Evolutionary conservation across 2,113 vertebrate genomes (phyloP), one percentile per base, ranked within the genome.

Genomic region (Lampris incognitus): DNA sequence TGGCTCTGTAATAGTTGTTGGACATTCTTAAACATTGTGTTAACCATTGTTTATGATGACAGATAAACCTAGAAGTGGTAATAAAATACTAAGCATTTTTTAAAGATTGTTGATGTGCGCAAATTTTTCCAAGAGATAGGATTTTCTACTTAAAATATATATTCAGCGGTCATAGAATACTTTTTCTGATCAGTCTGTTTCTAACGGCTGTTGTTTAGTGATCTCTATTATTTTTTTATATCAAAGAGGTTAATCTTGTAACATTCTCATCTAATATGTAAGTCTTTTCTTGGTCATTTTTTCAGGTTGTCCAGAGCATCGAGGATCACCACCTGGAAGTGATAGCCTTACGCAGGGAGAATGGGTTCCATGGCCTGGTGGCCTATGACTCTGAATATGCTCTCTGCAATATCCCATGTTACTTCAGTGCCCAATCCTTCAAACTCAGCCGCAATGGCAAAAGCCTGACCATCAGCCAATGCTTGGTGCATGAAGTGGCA

Each of bases 311-410:
- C 73, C 97, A 98, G 94, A 98, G 95, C 94, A 94, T 97, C 61
- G 96, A 98, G 88, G 97, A 98, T 93, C 97, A 98, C 90, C 97
- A 98, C 92, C 96, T 97, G 92, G 97, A 98, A 95, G 97, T 98
- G 92, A 97, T 98, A 77, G 93, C 94, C 89, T 96, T 98, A 91
- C 98, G 95, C 93, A 92, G 95, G 93, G 96, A 98, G 90, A 96
- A 96, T 10, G 96, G 96, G 75, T 97, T 98, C 94, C 97, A 98
- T 59, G 97, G 97, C 85, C 91, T 99, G 91, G 94, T 98, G 73
- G 97, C 97, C 0, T 97, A 97, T 62, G 97, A 98, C 93, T 98
- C 97, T 0, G 97, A 99, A 91, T 98, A 98, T 62, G 97, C 97
- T 5, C 93, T 98, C 92, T 97, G 95, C 93, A 97, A 97, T 95